A percentile compares a stretch with the other conserved stretches of the same genome.
These are phyloP conservation scores for Campoplex capitator DNA, from an alignment of 2,888 invertebrate species.

Conservation along the genomic window DNA sequence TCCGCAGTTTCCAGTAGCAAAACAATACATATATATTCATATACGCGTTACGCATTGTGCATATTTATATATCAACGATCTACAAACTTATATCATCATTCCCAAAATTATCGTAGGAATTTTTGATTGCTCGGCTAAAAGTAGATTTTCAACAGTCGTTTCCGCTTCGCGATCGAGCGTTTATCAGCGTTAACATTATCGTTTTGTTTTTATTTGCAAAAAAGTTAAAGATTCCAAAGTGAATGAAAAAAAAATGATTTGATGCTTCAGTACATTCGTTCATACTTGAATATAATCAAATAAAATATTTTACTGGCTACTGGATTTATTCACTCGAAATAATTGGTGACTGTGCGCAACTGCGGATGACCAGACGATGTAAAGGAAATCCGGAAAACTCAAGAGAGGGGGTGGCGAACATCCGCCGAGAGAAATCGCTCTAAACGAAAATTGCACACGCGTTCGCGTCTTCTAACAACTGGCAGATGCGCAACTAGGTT, in stretches of 20 bases:
- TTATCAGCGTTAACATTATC: neutral
- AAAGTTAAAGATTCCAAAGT: conserved; percentile 6
- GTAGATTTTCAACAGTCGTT: conserved; percentile 35
- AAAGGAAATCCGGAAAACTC: conserved; percentile 56
- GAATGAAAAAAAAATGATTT: neutral
- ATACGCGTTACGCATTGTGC: neutral
- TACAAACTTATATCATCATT: conserved; percentile 25
- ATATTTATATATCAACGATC: neutral
- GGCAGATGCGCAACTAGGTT: conserved; percentile 78
- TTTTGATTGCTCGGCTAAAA: conserved; percentile 58
- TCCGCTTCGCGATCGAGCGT: neutral
- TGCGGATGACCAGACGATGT: neutral
- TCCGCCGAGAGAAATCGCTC: conserved; percentile 55
- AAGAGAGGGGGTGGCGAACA: conserved; percentile 54
- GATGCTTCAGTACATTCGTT: neutral
- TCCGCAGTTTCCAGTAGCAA: neutral
- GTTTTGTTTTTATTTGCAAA: neutral
- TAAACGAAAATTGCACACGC: conserved; percentile 55
- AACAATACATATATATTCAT: neutral
- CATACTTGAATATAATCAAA: neutral
- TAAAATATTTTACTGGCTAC: neutral
- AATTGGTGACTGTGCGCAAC: neutral
- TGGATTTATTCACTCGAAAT: neutral
- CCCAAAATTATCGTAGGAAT: conserved; percentile 47
- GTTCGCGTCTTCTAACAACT: conserved; percentile 73